Base-by-base conservation (phyloP, 2,113 vertebrate species). In the Nothobranchius furzeri region DNA sequence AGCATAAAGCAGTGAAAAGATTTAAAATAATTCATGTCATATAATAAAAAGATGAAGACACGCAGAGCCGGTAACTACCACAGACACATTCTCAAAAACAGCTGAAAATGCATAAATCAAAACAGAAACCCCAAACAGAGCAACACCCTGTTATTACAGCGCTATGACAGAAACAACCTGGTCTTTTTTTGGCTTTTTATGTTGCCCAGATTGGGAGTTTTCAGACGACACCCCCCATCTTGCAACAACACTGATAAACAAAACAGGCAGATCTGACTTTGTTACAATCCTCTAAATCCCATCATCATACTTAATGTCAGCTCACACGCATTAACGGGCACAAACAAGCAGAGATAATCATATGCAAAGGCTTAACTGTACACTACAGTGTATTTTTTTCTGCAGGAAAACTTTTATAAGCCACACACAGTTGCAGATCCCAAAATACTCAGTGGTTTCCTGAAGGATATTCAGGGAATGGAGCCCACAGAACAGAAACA, bases 361-460 rank as follows among this genome's bases (percentile, higher is more conserved):
- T 25, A 20, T 2, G 0, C 20, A 11, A 47, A 24, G 47, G 50
- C 68, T 82, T 75, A 68, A 35, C 45, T 24, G 52, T 63, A 20
- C 74, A 61, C 54, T 52, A 58, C 43, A 6, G 9, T n/a, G 46
- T 68, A 67, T 40, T 78, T 59, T 69, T 68, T 67, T 53, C 36
- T 35, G 11, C 13, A 72, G 74, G 70, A 68, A 79, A 83, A 71
- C 43, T 49, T 73, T 68, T 70, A 1, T 9, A 45, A 45, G 43
- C 10, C 12, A 12, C 43, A 45, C 37, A 8, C 43, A 12, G 43
- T 45, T 24, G 7, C 30, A 36, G 30, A 72, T 88, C 74, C 68
- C 56, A 75, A 80, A 87, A 88, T 82, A 82, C 49, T 61, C 25
- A 43, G 65, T 43, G 66, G 76, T 62, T 77, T 68, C 55, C 58